Conservation (phyloP, 2,113 vertebrate species). For the Neofelis nebulosa region DNA sequence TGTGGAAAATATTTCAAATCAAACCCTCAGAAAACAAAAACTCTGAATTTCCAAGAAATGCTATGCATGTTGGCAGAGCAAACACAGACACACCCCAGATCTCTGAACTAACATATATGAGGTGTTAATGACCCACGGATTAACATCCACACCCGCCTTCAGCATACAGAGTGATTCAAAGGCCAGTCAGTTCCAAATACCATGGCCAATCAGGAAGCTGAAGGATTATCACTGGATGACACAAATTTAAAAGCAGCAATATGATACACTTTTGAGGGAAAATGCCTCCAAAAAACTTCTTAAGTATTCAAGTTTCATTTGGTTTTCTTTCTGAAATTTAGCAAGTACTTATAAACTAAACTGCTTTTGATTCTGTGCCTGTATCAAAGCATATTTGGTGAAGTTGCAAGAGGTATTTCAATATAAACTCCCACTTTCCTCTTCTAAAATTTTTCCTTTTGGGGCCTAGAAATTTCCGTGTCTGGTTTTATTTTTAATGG, state of each 20-base stretch:
- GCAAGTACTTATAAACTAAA: slow-evolving; percentile 59
- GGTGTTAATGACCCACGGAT: slow-evolving; percentile 63
- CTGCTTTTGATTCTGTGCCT: slow-evolving; percentile 43
- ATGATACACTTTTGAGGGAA: slow-evolving; percentile 59
- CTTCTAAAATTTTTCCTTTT: slow-evolving; percentile 4
- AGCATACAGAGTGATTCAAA: slow-evolving; percentile 49
- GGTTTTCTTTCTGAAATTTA: slow-evolving; percentile 49
- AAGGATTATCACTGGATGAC: slow-evolving; percentile 61
- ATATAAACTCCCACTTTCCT: slow-evolving; percentile 49
- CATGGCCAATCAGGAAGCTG: slow-evolving; percentile 56
- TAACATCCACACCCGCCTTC: slow-evolving; percentile 58
- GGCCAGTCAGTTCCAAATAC: slow-evolving; percentile 32
- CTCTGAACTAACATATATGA: slow-evolving; percentile 56
- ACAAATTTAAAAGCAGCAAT: slow-evolving; percentile 52
- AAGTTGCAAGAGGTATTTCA: slow-evolving; percentile 41
- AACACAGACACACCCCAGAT: not conserved
- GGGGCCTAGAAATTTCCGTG: slow-evolving; percentile 18
- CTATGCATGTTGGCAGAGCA: slow-evolving; percentile 45
- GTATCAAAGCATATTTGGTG: slow-evolving; percentile 27
- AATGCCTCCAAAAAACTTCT: slow-evolving; percentile 17
- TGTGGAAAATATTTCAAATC: slow-evolving; percentile 65
- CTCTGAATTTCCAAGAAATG: slow-evolving; percentile 62
- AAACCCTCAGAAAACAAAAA: slow-evolving; percentile 65
- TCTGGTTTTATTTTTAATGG: slow-evolving; percentile 55
- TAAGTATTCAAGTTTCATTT: slow-evolving; percentile 56